phyloP scores from a whole-genome alignment of 1,140 invertebrate species.

The Aphidius ervi region DNA sequence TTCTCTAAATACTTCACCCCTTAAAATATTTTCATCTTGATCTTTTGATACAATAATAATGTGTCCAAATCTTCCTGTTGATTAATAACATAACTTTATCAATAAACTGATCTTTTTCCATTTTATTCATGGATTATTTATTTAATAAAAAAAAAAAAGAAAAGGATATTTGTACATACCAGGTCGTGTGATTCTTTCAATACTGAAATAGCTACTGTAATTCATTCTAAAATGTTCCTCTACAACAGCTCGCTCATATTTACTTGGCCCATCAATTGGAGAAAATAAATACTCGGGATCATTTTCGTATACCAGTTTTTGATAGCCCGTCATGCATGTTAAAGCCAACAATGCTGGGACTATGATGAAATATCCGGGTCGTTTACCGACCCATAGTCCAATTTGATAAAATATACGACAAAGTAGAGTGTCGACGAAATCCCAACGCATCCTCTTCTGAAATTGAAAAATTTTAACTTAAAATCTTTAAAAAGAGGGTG shows the following conservation, averaged over 20 bases:
- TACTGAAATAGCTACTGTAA: slow-evolving; percentile 78
- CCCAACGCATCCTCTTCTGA: slow-evolving; percentile 69
- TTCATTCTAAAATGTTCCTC: slow-evolving; percentile 85
- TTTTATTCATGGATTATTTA: not conserved
- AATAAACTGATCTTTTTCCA: not conserved
- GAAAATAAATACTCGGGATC: slow-evolving; percentile 91
- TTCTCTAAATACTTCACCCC: slow-evolving; percentile 74
- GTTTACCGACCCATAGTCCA: slow-evolving; percentile 72
- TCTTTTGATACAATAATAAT: slow-evolving; percentile 82
- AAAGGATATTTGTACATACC: slow-evolving; percentile 52
- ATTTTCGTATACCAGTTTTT: slow-evolving; percentile 81
- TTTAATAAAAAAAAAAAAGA: slow-evolving; percentile 1
- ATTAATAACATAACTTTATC: slow-evolving; percentile 17
- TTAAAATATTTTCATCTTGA: slow-evolving; percentile 71
- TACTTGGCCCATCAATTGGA: slow-evolving; percentile 78
- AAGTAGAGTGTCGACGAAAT: slow-evolving; percentile 71
- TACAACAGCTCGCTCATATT: slow-evolving; percentile 75
- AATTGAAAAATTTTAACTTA: slow-evolving; percentile 19
- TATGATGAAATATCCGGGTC: slow-evolving; percentile 86
- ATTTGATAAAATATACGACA: slow-evolving; percentile 79
- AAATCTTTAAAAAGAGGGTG: slow-evolving; percentile 1
- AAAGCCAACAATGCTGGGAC: slow-evolving; percentile 76
- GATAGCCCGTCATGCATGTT: slow-evolving; percentile 81
- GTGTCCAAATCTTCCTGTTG: slow-evolving; percentile 75
- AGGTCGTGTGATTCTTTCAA: slow-evolving; percentile 79